Base-by-base conservation (phyloP, 2,113 vertebrate species). In the Trematomus loennbergii region DNA sequence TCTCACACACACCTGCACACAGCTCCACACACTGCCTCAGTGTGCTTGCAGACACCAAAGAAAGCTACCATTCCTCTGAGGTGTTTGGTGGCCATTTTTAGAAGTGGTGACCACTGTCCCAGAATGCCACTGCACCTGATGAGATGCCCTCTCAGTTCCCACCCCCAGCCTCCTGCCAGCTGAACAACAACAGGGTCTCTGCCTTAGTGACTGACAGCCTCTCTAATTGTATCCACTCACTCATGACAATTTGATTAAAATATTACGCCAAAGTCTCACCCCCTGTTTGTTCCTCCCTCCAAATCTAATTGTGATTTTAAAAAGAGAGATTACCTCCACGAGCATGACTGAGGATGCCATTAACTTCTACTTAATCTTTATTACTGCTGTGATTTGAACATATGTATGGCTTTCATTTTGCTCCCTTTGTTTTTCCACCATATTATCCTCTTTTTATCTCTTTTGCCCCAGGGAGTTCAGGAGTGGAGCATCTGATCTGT, bases 161-260 rank as follows among this genome's bases (percentile, higher is more conserved):
- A 68, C 58, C 20, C 20, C 33, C 76, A 92, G 92, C 89, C 54
- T 94, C 95, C 90, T 88, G 57, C 95, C 94, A 93, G 88, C 96
- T 92, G 93, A 96, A 95, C 94, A 95, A 95, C 96, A 97, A 96
- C 96, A 96, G 96, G 96, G 94, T 94, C 95, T 89, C 82, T 95
- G 78, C 94, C 93, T 89, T 94, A 89, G 95, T 98, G 97, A 99
- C 95, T 99, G 98, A 99, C 98, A 98, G 96, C 95, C 97, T 97
- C 96, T 95, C 96, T 99, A 99, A 99, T 99, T 98, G 98, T 97
- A 98, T 98, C 96, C 97, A 98, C 96, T 99, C 98, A 97, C 94
- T 99, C 98, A 98, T 99, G 97, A 98, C 97, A 98, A 98, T 98
- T 98, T 98, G 97, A 99, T 99, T 98, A 98, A 99, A 99, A 98